Evolutionary conservation across 2,113 vertebrate genomes (phyloP).

Genomic region (Phalacrocorax pelagicus): DNA sequence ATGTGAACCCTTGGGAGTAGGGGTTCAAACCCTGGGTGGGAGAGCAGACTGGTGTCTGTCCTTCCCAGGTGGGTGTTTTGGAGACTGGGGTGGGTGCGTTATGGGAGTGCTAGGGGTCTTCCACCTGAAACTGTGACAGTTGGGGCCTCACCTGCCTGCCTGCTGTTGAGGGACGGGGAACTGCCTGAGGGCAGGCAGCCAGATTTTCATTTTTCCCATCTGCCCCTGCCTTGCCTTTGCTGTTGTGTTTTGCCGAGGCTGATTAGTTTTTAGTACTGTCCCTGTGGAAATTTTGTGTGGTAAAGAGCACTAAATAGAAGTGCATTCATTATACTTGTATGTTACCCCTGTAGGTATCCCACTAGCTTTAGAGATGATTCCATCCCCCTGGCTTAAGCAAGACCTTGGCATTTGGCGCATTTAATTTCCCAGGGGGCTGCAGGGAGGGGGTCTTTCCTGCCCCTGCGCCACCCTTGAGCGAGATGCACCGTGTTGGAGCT

Average conservation of each 20-base stretch:
- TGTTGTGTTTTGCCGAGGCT: not conserved
- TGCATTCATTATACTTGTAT: not conserved
- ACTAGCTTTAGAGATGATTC: not conserved
- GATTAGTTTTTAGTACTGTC: no score
- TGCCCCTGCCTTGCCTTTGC: not conserved
- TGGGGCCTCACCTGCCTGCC: not conserved
- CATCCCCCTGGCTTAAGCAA: not conserved
- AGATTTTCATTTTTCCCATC: not conserved
- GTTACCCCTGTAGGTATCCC: not conserved
- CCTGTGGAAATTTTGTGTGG: not conserved
- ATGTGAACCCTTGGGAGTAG: not conserved
- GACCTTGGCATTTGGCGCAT: not conserved
- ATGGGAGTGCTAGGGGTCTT: not conserved
- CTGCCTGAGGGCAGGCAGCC: not conserved
- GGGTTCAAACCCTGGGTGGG: not conserved
- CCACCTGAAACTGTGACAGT: not conserved
- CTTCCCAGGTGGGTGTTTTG: not conserved
- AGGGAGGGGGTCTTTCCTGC: not conserved
- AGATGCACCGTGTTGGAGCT: not conserved
- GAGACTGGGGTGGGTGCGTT: not conserved
- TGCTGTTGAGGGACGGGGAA: not conserved
- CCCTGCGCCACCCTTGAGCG: rapidly evolving
- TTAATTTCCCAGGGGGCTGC: not conserved
- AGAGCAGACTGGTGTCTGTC: not conserved
- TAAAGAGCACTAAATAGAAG: not conserved